These are phyloP conservation scores for Vicugna pacos DNA, from an alignment of 2,113 vertebrate genomes.

Conservation along the genomic window DNA sequence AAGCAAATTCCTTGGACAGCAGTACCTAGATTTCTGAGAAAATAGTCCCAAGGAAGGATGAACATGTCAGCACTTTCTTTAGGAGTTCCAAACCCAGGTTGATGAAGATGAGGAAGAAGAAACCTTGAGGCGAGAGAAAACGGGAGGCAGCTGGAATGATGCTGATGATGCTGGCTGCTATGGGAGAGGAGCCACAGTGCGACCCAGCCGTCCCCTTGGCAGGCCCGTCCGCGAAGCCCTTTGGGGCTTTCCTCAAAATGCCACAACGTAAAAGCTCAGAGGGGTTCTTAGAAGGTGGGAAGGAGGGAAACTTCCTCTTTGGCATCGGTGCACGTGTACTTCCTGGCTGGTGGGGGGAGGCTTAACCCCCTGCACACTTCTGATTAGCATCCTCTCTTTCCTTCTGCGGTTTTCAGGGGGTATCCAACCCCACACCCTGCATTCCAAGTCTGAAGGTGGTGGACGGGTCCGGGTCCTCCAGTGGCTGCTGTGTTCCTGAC, in stretches of 20 bases:
- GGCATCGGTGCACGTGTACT: background rate
- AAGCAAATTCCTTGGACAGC: background rate
- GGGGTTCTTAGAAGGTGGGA: background rate
- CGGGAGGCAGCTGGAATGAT: too few species aligned
- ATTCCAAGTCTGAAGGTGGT: background rate
- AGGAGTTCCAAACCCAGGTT: background rate
- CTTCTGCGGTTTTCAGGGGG: background rate
- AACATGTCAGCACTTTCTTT: background rate
- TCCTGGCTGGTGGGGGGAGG: background rate
- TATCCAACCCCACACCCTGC: fast-evolving
- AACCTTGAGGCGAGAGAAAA: background rate
- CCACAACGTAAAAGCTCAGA: background rate
- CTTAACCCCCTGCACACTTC: background rate
- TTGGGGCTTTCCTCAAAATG: background rate
- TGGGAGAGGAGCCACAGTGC: background rate
- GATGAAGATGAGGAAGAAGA: background rate
- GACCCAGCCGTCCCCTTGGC: background rate
- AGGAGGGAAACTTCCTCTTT: background rate
- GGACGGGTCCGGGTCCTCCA: background rate
- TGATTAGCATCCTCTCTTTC: background rate
- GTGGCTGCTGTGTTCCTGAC: background rate
- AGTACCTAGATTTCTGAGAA: background rate
- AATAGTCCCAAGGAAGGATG: background rate
- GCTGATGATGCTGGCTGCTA: too few species aligned
- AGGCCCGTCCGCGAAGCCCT: background rate